Evolutionary conservation across 2,888 invertebrate genomes (phyloP), one percentile per base, ranked within the genome.

Genomic region (Psococerastis gibbosa): DNA sequence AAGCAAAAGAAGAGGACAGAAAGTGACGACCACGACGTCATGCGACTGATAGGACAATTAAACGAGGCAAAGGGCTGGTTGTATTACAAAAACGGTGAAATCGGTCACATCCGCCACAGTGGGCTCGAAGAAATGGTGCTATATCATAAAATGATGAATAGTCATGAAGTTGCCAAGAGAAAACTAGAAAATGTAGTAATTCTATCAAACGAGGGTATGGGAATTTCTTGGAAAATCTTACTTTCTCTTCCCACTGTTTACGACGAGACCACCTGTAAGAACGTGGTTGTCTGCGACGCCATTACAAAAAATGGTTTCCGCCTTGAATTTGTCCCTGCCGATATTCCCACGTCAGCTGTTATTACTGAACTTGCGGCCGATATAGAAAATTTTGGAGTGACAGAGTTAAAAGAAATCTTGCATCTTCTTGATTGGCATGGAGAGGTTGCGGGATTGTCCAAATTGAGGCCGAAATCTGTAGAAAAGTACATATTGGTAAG

Each of bases 281-380:
- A 46, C n/a, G 41, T 50, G 31, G 45, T 54, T 17, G 45, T 45
- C 22, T 51, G 52, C 48, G 42, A 47, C 35, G 42, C 50, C 18
- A 47, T 54, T 22, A 22, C 44, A 3, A 49, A 48, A 22, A 54
- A 54, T 47, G 54, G 54, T 15, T 49, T 54, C 32, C 43, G 49
- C 27, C 38, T 53, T 33, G 48, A 49, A 42, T 43, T 50, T 23
- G 33, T 16, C 15, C 6, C 9, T 4, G 17, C 33, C 5, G 9
- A 9, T 6, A 33, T 16, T 3, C 3, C 17, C 17, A 9, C 17
- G 3, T 3, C 16, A 33, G 35, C 33, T 15, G 20, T 20, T 8
- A 27, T 52, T n/a, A 51, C 50, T 11, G 50, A 50, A 44, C 48
- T 50, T 8, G 46, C 50, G 8, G 31, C 46, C 15, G 18, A 50